These are phyloP conservation scores for Leptopterna dolabrata DNA, from an alignment of 2,888 invertebrate genomes.

Conservation along the genomic window DNA sequence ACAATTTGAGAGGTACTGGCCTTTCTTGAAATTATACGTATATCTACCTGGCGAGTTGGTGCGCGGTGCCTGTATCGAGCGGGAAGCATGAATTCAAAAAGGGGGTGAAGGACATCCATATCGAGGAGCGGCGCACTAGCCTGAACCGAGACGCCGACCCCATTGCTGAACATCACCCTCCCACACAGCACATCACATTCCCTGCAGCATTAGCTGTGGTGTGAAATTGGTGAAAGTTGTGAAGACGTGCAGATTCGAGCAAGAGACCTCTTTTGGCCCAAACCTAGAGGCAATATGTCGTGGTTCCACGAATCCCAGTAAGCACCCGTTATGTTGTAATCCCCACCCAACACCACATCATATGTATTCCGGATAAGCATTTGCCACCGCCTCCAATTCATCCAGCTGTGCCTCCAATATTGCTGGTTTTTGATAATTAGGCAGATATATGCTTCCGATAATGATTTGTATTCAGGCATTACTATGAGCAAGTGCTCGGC, in stretches of 20 bases:
- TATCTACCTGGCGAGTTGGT: too few species aligned
- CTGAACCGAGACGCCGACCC: too few species aligned
- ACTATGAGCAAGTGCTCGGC: not conserved
- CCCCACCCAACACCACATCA: not conserved
- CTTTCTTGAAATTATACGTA: not conserved
- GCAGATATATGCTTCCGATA: not conserved
- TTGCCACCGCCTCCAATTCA: not conserved
- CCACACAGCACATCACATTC: too few species aligned
- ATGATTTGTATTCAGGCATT: not conserved
- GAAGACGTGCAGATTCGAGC: not conserved
- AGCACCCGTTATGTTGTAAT: not conserved
- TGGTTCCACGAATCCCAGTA: not conserved
- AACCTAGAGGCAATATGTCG: too few species aligned
- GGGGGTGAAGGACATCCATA: too few species aligned
- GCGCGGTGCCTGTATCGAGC: too few species aligned
- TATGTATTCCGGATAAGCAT: not conserved
- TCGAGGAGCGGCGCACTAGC: not conserved
- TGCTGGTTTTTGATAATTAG: not conserved
- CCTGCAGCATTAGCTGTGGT: not conserved
- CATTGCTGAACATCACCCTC: too few species aligned
- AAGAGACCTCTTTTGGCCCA: not conserved
- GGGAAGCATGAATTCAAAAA: too few species aligned
- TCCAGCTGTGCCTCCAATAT: not conserved
- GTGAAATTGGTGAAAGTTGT: not conserved
- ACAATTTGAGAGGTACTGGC: not conserved